These are phyloP conservation scores for Meta bourneti DNA, from an alignment of 2,888 invertebrate species.

Conservation along the genomic window DNA sequence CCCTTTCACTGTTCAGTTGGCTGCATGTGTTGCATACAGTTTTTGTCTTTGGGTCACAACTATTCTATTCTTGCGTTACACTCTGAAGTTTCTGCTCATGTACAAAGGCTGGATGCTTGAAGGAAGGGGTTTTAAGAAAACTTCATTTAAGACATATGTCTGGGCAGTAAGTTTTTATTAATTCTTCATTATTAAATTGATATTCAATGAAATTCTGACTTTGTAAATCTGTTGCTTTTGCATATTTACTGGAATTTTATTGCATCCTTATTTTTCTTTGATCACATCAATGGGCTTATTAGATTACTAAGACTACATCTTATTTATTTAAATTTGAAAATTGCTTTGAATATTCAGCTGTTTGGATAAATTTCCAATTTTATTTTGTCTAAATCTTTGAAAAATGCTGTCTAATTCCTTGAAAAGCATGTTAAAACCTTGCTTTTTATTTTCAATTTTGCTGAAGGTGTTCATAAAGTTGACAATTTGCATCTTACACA, in stretches of 20 bases:
- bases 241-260: too few relatives aligned
- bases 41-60: constrained; percentile 92
- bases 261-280: too few relatives aligned
- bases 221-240: too few relatives aligned
- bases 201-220: too few relatives aligned
- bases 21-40: constrained; percentile 84
- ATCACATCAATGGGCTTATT: too few relatives aligned
- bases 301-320: too few relatives aligned
- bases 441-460: not conserved
- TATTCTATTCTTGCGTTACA: constrained; percentile 92
- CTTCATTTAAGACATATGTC: constrained; percentile 88
- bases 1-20: constrained; percentile 67
- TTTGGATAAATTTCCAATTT: too few relatives aligned
- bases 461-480: not conserved
- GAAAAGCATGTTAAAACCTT: too few relatives aligned
- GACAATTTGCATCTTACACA: not conserved
- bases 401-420: too few relatives aligned
- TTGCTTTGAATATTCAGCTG: too few relatives aligned
- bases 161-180: constrained; percentile 85
- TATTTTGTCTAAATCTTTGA: too few relatives aligned
- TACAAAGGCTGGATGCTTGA: constrained; percentile 99
- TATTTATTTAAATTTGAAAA: too few relatives aligned
- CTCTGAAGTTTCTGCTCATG: constrained; percentile 89
- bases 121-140: constrained; percentile 87
- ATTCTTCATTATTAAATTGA: not conserved